Percentiles rank a stretch among this genome's conserved stretches.
Evolutionary conservation across 2,113 vertebrate species (phyloP).

Genomic region (Pristiophorus japonicus): DNA sequence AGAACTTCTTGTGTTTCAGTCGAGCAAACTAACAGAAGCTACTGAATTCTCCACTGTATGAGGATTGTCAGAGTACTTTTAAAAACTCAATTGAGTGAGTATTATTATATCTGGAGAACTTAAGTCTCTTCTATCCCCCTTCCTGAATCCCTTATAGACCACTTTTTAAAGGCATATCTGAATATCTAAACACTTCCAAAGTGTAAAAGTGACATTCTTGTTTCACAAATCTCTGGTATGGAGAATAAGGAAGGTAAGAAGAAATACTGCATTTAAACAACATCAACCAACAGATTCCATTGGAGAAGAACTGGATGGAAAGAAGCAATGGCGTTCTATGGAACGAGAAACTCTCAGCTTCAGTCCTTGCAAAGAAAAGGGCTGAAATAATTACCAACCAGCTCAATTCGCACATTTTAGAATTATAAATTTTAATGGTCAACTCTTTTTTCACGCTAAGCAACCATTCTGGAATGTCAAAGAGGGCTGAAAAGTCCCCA

Average conservation of each 20-base stretch:
- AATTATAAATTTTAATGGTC: not conserved
- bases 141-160: not conserved
- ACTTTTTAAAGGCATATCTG: not conserved
- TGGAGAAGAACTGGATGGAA: not conserved
- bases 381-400: not conserved
- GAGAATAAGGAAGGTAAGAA: not conserved
- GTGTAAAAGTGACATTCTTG: not conserved
- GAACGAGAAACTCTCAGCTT: not conserved
- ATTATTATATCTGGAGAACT: not conserved
- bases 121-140: not conserved
- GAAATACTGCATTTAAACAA: not conserved
- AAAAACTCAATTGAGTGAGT: not conserved
- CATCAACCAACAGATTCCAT: not conserved
- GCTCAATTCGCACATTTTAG: not conserved
- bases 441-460: not conserved
- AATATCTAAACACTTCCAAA: not conserved
- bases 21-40: no score
- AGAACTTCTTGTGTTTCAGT: not conserved
- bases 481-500: no score
- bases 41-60: not conserved
- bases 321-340: not conserved
- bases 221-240: not conserved
- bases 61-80: not conserved
- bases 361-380: not conserved
- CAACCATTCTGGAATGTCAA: not conserved